These are phyloP conservation scores for Dilophus febrilis DNA, from an alignment of 2,888 invertebrate genomes.

Conservation along the genomic window DNA sequence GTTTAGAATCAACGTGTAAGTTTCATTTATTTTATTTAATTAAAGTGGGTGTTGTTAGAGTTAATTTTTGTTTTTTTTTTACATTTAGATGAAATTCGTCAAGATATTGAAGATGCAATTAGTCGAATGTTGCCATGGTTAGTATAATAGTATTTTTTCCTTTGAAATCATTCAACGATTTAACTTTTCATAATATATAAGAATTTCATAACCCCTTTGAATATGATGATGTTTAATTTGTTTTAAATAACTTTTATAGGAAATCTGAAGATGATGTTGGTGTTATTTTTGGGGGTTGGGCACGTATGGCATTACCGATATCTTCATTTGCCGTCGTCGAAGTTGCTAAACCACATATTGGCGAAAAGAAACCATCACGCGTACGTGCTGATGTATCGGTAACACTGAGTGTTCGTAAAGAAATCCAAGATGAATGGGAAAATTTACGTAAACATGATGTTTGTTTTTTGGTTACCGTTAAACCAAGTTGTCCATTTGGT, in stretches of 20 bases:
- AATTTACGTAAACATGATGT: conserved; percentile 93
- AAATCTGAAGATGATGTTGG: conserved; percentile 70
- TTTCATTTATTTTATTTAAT: conserved; percentile 14
- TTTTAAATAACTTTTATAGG: conserved; percentile 30
- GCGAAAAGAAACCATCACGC: conserved; percentile 87
- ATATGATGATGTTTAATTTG: too few relatives aligned
- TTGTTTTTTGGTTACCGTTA: conserved; percentile 85
- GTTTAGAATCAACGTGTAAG: conserved; percentile 93
- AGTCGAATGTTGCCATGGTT: conserved; percentile 90
- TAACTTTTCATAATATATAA: too few relatives aligned
- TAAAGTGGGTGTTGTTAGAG: background rate
- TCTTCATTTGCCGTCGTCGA: conserved; percentile 86
- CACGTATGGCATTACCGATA: conserved; percentile 94
- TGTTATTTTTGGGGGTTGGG: conserved; percentile 94
- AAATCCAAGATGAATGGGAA: conserved; percentile 95
- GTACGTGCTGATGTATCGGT: conserved; percentile 92
- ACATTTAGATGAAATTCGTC: conserved; percentile 80
- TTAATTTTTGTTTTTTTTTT: conserved; percentile 2
- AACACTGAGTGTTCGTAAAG: conserved; percentile 73
- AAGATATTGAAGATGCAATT: conserved; percentile 95
- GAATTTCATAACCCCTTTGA: too few relatives aligned
- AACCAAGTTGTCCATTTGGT: conserved; percentile 63
- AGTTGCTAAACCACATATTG: conserved; percentile 79
- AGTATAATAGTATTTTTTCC: too few relatives aligned
- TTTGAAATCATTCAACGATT: background rate